A percentile compares a stretch with the other conserved stretches of the same genome.
phyloP scores from a whole-genome alignment of 1,140 invertebrate species.

The Zaprionus africanus region DNA sequence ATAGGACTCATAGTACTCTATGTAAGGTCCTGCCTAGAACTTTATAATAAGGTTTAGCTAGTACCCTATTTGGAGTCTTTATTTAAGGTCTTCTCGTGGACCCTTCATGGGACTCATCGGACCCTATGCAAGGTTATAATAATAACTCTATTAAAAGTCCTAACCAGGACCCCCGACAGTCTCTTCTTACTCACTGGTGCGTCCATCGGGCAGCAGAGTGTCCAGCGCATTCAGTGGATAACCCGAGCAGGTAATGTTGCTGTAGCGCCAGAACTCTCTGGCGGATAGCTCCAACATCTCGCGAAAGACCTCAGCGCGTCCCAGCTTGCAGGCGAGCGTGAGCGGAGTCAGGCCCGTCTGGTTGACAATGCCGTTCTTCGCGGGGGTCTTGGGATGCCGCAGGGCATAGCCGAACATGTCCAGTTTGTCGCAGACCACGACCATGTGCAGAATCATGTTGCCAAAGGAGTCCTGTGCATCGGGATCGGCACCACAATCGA shows the following conservation, averaged over 20 bases:
- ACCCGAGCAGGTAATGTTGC: conserved; percentile 99
- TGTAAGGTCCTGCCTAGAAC: no score
- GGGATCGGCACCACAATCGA: conserved; percentile 96
- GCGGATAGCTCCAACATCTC: conserved; percentile 99
- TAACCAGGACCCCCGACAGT: neutral
- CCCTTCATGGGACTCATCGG: no score
- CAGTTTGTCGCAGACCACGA: conserved; percentile 98
- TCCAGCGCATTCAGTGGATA: conserved; percentile 98
- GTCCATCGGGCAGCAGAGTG: conserved; percentile 96
- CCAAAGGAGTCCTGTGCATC: conserved; percentile 96
- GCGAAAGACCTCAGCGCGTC: conserved; percentile 96
- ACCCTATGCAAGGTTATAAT: no score
- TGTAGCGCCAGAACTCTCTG: conserved; percentile 99
- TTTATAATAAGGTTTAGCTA: no score
- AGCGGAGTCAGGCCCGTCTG: conserved; percentile 96
- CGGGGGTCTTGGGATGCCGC: conserved; percentile 95
- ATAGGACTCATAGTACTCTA: no score
- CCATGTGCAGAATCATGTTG: conserved; percentile 99
- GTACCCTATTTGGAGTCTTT: no score
- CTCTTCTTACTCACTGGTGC: conserved; percentile 91
- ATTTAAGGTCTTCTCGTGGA: no score
- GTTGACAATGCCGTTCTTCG: conserved; percentile 95
- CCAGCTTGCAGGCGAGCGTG: conserved; percentile 97
- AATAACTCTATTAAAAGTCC: no score
- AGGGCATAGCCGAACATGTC: conserved; percentile 99